Evolutionary conservation across 2,888 invertebrate genomes (phyloP), one percentile per base, ranked within the genome.

Genomic region (Zonitis immaculata): DNA sequence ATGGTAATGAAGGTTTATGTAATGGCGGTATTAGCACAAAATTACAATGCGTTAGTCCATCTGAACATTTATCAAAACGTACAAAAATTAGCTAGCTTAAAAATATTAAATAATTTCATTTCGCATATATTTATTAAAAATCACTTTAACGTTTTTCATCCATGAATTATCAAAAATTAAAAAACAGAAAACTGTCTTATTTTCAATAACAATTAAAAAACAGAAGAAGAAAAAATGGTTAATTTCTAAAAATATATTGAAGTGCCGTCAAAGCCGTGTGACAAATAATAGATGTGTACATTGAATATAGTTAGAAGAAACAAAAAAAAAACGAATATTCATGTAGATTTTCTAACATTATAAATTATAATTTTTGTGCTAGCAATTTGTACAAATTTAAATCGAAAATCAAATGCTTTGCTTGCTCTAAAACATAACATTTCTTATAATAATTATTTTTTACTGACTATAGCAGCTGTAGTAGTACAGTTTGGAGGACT

Each of bases 31-130:
- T 59, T 16, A 59, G 61, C 32, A 59, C 66, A 12, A 73, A 76
- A 61, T 60, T 76, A 57, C 68, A 69, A 42, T 73, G 76, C 51
- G 64, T 71, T 44, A 75, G 76, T 64, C 75, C 75, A 2, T 68
- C 73, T 9, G 76, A 77, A 49, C 64, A 67, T 47, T 57, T 72
- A 44, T 64, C 70, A 25, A 77, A 77, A 68, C 69, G 76, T 47
- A 73, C 74, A 59, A 77, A 77, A 64, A 76, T 76, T 66, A 77
- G 77, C 74, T 77, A 76, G 77, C 76, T 73, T 66, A 56, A 61
- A 56, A 60, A 61, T 18, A 58, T 64, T 32, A 69, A 67, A 57
- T 65, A n/a, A n/a, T n/a, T n/a, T n/a, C n/a, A n/a, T n/a, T n/a
- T n/a, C n/a, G n/a, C n/a, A n/a, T n/a, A n/a, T n/a, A n/a, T n/a